Evolutionary conservation across 2,888 invertebrate genomes (phyloP), one percentile per base, ranked within the genome.

Genomic region (Cheilosia vernalis): DNA sequence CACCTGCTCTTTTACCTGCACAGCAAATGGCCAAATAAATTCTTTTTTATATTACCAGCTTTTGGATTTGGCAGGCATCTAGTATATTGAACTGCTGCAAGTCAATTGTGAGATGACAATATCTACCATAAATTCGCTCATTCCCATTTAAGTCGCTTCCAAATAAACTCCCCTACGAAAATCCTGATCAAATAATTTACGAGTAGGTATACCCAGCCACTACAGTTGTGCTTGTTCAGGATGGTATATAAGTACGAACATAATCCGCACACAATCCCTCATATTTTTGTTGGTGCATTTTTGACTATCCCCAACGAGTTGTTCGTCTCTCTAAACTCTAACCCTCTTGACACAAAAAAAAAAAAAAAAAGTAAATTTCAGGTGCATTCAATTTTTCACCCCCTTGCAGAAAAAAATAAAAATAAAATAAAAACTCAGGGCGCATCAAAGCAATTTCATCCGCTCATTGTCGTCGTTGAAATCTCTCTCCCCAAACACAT

Each of bases 361-460:
- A 58, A 21, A 6, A 30, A n/a, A 24, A 9, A 64, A 64, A 17
- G 60, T 51, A 21, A 24, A 24, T 24, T 24, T 24, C 58, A 70
- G 82, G 60, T 76, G 70, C 70, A 70, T 74, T 70, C 53, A 19
- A 69, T 60, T 53, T 37, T 44, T 40, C 53, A 60, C 70, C 15
- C 30, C 42, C 21, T 79, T 51, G 37, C 21, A 33, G 24, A 13
- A 37, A 42, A 6, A 27, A 6, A 27, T 24, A n/a, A 37, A 55
- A 40, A 63, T 9, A 30, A 30, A 30, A 30, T 30, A 21, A 47
- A 47, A 40, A 64, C 4, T n/a, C 64, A 27, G n/a, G 37, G 27
- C n/a, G 24, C 44, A 53, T 61, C 33, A 81, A 76, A 76, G 81
- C 42, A 70, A 81, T 81, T 64, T 64, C 33, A 76, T 81, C 76